Base-by-base conservation (phyloP, 2,888 invertebrate species). In the Ethmia dodecea region DNA sequence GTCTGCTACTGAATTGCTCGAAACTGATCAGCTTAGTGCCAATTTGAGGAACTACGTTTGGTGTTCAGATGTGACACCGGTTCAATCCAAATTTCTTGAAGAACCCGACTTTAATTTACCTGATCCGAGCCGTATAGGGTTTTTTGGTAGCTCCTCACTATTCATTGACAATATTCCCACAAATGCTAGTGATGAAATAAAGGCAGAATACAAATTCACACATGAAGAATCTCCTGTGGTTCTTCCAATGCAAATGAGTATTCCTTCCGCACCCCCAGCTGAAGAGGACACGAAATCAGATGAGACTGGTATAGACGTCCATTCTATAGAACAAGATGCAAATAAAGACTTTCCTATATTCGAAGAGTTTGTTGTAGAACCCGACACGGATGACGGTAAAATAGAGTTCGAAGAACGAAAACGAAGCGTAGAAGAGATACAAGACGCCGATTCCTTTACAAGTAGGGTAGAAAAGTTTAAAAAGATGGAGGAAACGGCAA, bases 301-400 rank as follows among this genome's bases (percentile, higher is more conserved):
- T 36, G 77, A 70, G 59, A 67, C 69, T 20, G 74, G 79, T 11
- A 50, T 83, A 40, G 86, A 86, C 26, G 84, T 84, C 4, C 68
- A 69, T 31, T 79, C 73, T 3, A 86, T 86, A 45, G 86, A 86
- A 49, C 73, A 71, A 50, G 86, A 86, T 28, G 86, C 86, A 11
- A 83, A 73, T 34, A 70, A 75, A 41, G 81, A 83, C 33, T 86
- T 79, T 42, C 77, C 81, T 5, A 43, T 78, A 8, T 76, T 66
- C 40, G 81, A 81, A 42, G 79, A 81, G 40, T 80, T 65, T 35
- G 59, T 77, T 0, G 75, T 81, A 16, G 81, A 86, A 47, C 81
- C 83, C 1, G 76, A 71, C 43, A 72, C 73, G 1, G 79, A 80
- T 36, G 80, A 81, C 33, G 76, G 77, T 47, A 77, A 77, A 49